phyloP scores from a whole-genome alignment of 2,113 vertebrate species.

The Pachypanchax playfairii region DNA sequence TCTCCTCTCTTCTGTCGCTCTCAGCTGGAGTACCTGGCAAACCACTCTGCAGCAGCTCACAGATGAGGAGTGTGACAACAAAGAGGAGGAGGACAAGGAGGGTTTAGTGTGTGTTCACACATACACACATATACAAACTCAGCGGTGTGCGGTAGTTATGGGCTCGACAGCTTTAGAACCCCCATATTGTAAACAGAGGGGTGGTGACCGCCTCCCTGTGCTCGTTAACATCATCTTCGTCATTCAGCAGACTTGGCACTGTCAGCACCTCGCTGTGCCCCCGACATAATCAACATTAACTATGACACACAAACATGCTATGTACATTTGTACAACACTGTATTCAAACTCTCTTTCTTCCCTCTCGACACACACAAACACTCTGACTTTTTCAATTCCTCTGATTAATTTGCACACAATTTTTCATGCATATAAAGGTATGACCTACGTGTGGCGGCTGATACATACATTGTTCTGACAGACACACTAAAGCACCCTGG shows the following conservation, averaged over 20 bases:
- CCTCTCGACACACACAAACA: constrained; percentile 11
- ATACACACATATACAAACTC: constrained; percentile 24
- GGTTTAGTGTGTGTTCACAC: constrained; percentile 46
- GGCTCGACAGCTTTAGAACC: constrained; percentile 81
- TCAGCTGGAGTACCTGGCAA: constrained; percentile 64
- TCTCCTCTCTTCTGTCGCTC: constrained; percentile 43
- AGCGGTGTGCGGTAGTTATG: constrained; percentile 70
- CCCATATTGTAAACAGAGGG: constrained; percentile 83
- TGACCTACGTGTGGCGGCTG: background rate
- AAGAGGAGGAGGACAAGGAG: constrained; percentile 68
- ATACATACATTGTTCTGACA: constrained; percentile 21
- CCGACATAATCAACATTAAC: constrained; percentile 83
- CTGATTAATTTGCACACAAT: constrained; percentile 28
- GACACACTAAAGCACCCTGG: constrained; percentile 27
- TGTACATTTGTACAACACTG: constrained; percentile 34
- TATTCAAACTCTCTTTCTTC: constrained; percentile 37
- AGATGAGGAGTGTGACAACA: constrained; percentile 72
- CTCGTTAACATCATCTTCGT: constrained; percentile 86
- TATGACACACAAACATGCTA: constrained; percentile 70
- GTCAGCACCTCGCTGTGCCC: constrained; percentile 80
- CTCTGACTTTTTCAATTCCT: background rate
- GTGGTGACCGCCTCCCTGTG: constrained; percentile 78
- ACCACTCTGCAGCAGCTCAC: constrained; percentile 46
- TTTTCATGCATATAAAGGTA: constrained; percentile 27
- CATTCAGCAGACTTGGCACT: constrained; percentile 79